phyloP scores from a whole-genome alignment of 1,140 invertebrate species.

The Cardiocondyla obscurior region DNA sequence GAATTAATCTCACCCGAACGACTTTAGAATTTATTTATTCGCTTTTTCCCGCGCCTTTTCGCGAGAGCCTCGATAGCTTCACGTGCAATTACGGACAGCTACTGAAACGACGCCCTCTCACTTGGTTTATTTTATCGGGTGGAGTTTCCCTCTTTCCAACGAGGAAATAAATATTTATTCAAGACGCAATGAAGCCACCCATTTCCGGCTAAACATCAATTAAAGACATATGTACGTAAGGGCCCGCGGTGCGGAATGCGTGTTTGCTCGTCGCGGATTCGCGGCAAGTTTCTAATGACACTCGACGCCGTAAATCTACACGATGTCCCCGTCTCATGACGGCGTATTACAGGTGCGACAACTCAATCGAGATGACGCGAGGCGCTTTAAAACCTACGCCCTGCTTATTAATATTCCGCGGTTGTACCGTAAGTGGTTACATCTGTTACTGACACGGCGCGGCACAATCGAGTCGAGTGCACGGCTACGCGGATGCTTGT shows the following conservation, averaged over 20 bases:
- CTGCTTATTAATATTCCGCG: conserved; percentile 64
- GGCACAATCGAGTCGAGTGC: conserved; percentile 26
- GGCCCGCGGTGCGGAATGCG: neutral
- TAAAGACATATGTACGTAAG: conserved; percentile 20
- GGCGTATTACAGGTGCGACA: conserved; percentile 54
- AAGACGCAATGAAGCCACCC: neutral
- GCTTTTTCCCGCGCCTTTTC: neutral
- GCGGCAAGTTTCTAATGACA: neutral
- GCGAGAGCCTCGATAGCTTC: conserved; percentile 33
- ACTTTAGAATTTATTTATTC: conserved; percentile 36
- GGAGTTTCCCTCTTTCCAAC: neutral
- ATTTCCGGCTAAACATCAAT: conserved; percentile 28
- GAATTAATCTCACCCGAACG: conserved; percentile 57
- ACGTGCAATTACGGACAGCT: conserved; percentile 19
- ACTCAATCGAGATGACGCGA: conserved; percentile 54
- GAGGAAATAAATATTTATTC: conserved; percentile 45
- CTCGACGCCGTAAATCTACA: conserved; percentile 46
- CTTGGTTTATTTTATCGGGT: conserved; percentile 14
- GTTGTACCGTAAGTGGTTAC: conserved; percentile 33
- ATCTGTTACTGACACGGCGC: conserved; percentile 30
- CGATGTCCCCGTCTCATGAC: conserved; percentile 24
- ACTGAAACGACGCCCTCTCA: conserved; percentile 51
- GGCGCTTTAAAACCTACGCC: conserved; percentile 55
- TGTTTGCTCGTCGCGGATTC: conserved; percentile 13
- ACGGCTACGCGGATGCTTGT: conserved; percentile 1